Conservation (phyloP, 2,113 vertebrate species). For the Orcinus orca region DNA sequence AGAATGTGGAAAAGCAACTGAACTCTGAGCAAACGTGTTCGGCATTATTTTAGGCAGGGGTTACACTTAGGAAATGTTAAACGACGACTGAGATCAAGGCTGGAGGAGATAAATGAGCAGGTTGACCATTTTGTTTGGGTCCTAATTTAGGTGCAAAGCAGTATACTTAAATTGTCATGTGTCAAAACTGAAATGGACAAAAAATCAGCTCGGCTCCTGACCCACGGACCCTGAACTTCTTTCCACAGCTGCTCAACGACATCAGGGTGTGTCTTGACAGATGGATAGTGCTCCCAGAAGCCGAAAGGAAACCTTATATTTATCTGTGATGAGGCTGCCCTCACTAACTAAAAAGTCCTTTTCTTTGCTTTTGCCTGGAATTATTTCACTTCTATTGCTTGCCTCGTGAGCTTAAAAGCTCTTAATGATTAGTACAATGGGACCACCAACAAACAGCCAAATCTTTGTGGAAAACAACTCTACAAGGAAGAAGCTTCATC, state of each 20-base stretch:
- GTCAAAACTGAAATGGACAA: background rate
- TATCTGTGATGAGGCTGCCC: background rate
- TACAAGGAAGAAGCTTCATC: accelerated
- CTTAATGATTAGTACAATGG: too few species aligned
- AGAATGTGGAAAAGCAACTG: background rate
- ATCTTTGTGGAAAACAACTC: background rate
- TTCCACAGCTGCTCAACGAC: background rate
- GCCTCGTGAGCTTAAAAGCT: background rate
- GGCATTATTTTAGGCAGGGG: background rate
- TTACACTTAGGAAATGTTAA: background rate
- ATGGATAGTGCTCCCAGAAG: accelerated
- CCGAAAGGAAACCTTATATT: accelerated
- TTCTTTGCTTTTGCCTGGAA: background rate
- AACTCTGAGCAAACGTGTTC: too few species aligned
- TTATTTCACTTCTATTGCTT: background rate
- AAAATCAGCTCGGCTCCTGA: accelerated
- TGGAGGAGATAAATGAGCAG: background rate
- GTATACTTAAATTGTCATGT: accelerated
- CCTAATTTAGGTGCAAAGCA: background rate
- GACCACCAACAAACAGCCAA: background rate
- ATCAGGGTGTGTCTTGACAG: background rate
- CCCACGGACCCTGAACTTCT: background rate
- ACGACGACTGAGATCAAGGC: background rate
- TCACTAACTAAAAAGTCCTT: background rate
- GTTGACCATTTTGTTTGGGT: too few species aligned